phyloP scores from a whole-genome alignment of 2,888 invertebrate genomes.

The Philereme vetulata region DNA sequence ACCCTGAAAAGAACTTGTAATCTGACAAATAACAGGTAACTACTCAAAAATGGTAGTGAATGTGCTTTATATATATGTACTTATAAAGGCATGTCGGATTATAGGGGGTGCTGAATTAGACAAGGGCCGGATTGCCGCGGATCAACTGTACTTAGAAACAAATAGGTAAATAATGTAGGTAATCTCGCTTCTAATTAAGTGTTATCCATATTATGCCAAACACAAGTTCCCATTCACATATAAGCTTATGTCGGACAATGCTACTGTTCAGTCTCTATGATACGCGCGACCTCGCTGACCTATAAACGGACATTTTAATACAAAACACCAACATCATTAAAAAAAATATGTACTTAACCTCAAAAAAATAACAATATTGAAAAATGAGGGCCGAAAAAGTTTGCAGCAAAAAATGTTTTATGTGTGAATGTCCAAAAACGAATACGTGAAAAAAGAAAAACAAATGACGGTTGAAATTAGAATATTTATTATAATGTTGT shows the following conservation, averaged over 20 bases:
- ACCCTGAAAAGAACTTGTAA: too few relatives aligned
- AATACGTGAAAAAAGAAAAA: neutral
- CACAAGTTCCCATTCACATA: slow-evolving; percentile 70
- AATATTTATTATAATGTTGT: neutral
- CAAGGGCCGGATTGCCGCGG: too few relatives aligned
- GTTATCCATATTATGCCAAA: slow-evolving; percentile 59
- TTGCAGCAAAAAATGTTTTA: neutral
- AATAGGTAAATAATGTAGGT: slow-evolving; percentile 1
- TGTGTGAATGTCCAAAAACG: too few relatives aligned
- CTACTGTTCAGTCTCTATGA: slow-evolving; percentile 72
- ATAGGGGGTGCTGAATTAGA: too few relatives aligned
- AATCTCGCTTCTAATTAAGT: slow-evolving; percentile 10
- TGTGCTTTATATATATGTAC: too few relatives aligned
- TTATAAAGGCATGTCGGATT: too few relatives aligned
- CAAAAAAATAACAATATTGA: neutral
- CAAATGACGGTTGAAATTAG: neutral
- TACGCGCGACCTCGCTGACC: slow-evolving; percentile 71
- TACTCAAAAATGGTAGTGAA: too few relatives aligned
- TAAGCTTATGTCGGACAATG: slow-evolving; percentile 76
- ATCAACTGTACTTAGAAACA: too few relatives aligned
- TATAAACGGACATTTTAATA: slow-evolving; percentile 43
- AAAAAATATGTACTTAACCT: slow-evolving; percentile 5
- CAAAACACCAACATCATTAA: slow-evolving; percentile 18
- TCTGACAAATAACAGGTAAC: too few relatives aligned
- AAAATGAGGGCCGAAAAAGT: neutral